phyloP scores from a whole-genome alignment of 1,140 invertebrate species.

The Neodiprion virginianus region DNA sequence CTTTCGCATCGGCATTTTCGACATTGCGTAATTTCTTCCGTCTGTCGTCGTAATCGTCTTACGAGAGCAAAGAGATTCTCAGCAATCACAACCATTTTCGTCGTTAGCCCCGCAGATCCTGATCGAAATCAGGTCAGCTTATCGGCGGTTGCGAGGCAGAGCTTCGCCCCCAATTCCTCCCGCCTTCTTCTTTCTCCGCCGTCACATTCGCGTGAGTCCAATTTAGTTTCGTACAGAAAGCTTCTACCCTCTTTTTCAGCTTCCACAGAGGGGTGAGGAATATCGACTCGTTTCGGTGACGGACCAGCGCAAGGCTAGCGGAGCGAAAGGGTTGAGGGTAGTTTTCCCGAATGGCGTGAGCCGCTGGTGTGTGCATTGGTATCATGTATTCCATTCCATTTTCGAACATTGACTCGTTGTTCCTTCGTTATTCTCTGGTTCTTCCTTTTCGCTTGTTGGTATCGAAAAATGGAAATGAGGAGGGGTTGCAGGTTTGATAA shows the following conservation, averaged over 20 bases:
- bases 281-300: no score
- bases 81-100: neutral
- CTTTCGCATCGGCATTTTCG: neutral
- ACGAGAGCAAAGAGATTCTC: neutral
- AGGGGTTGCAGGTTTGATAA: neutral
- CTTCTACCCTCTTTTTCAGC: neutral
- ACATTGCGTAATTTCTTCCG: neutral
- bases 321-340: no score
- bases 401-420: no score
- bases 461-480: neutral
- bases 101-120: neutral
- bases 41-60: no score
- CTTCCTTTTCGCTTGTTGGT: no score
- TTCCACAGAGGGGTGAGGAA: no score
- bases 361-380: no score
- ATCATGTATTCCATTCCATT: no score
- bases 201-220: neutral
- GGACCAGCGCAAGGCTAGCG: no score
- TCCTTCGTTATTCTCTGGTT: no score
- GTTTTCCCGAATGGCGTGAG: no score
- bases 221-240: neutral
- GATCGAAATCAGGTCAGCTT: slow-evolving; percentile 1
- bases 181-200: neutral
- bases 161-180: no score
- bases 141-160: neutral